phyloP scores from a whole-genome alignment of 2,113 vertebrate species.

The Pituophis catenifer region DNA sequence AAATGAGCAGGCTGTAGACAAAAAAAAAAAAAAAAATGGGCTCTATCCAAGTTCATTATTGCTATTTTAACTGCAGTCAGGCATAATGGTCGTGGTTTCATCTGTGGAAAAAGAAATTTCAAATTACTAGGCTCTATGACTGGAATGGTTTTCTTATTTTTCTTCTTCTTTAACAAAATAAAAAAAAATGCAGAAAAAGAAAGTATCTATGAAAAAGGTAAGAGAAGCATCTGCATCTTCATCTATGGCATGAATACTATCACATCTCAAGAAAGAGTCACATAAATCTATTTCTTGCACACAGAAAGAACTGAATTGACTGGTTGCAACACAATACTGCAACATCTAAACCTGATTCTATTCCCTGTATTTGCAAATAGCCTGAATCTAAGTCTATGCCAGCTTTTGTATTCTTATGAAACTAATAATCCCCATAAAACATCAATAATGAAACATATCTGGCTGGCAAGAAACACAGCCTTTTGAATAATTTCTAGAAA shows the following conservation, averaged over 20 bases:
- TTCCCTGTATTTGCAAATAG: background rate
- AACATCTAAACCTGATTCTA: background rate
- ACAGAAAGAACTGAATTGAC: background rate
- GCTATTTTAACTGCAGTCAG: constrained; percentile 22
- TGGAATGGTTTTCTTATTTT: background rate
- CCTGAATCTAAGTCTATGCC: background rate
- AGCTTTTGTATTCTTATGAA: background rate
- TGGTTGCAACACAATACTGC: background rate
- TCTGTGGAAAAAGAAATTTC: background rate
- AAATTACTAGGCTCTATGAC: background rate
- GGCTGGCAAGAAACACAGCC: background rate
- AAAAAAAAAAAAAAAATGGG: constrained; percentile 33
- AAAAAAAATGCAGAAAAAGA: background rate
- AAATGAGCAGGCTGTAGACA: constrained; percentile 37
- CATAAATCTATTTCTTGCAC: background rate
- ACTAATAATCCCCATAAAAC: background rate
- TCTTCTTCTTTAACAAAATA: background rate
- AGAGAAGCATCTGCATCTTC: background rate
- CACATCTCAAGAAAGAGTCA: background rate
- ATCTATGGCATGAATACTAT: background rate
- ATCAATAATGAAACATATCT: background rate
- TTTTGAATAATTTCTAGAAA: background rate
- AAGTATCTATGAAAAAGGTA: background rate
- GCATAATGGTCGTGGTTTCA: constrained; percentile 19
- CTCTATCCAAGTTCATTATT: constrained; percentile 44